Percentiles rank a stretch among this genome's conserved stretches.
These are phyloP conservation scores for Chondrosia reniformis DNA, from an alignment of 37 sponge, comb jelly and placozoan species.

Conservation along the genomic window DNA sequence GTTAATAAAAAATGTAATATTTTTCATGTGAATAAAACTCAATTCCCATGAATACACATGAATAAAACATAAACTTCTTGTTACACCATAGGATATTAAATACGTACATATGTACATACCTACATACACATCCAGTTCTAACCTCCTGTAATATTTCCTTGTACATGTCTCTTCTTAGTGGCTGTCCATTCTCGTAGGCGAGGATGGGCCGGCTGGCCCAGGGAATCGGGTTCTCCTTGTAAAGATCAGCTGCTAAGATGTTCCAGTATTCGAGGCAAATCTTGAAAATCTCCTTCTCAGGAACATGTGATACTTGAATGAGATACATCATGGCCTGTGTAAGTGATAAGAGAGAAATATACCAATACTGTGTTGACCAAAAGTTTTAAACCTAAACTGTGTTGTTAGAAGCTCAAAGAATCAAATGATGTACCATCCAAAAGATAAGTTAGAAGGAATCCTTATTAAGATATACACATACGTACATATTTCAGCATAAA, in stretches of 20 bases:
- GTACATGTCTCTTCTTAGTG: conserved; percentile 87
- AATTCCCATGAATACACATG: conserved; percentile 6
- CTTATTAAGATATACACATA: too few relatives aligned
- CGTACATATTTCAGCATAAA: neutral
- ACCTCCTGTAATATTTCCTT: conserved; percentile 67
- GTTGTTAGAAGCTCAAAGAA: too few relatives aligned
- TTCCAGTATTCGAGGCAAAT: conserved; percentile 99
- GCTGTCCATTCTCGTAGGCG: conserved; percentile 19
- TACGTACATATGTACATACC: conserved; percentile 1
- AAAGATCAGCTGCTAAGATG: conserved; percentile 85
- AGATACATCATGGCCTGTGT: conserved; percentile 94
- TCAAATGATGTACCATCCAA: too few relatives aligned
- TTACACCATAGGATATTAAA: too few relatives aligned
- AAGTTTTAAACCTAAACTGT: too few relatives aligned
- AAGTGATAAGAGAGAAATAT: neutral
- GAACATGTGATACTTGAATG: conserved; percentile 94
- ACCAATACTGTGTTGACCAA: too few relatives aligned
- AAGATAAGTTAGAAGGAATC: too few relatives aligned
- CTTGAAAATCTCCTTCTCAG: conserved; percentile 99
- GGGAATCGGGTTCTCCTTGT: conserved; percentile 84
- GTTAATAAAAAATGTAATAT: too few relatives aligned
- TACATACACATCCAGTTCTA: neutral
- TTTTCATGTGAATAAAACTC: too few relatives aligned
- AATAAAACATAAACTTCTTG: neutral
- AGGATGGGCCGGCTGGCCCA: conserved; percentile 46